Conservation (phyloP, 2,888 invertebrate species). For the Parelbella ahira region DNA sequence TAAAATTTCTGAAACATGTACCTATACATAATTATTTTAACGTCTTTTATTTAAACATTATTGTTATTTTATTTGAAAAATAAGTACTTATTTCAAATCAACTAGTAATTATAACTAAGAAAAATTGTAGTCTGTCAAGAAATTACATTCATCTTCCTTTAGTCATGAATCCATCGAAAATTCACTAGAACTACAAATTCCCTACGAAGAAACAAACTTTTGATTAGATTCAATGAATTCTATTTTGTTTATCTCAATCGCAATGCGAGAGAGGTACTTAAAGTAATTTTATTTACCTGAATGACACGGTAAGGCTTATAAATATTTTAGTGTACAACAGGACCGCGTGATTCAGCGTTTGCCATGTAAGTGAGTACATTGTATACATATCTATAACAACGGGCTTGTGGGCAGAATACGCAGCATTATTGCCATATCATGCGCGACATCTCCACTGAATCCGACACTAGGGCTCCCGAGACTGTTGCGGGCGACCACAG, state of each 20-base stretch:
- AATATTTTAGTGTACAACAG: conserved; percentile 1
- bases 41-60: too few species aligned
- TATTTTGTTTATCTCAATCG: conserved; percentile 17
- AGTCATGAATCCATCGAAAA: conserved; percentile 9
- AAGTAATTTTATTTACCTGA: conserved; percentile 17
- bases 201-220: conserved; percentile 13
- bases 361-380: conserved; percentile 1
- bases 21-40: too few species aligned
- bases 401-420: conserved; percentile 49
- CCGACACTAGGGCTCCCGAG: conserved; percentile 34
- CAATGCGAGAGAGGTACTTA: conserved; percentile 8
- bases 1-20: too few species aligned
- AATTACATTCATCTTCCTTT: conserved; percentile 5
- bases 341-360: conserved; percentile 6
- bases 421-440: conserved; percentile 56
- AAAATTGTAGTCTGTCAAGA: too few species aligned
- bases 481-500: conserved; percentile 44
- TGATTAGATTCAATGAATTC: conserved; percentile 16
- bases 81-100: too few species aligned
- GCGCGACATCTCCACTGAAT: conserved; percentile 41
- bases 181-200: conserved; percentile 7
- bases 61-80: too few species aligned
- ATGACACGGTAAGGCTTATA: neutral
- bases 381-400: conserved; percentile 42
- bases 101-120: too few species aligned